A percentile compares a stretch with the other conserved stretches of the same genome.
Conservation (phyloP, 1,140 invertebrate genomes). For the Scaptomyza montana region DNA sequence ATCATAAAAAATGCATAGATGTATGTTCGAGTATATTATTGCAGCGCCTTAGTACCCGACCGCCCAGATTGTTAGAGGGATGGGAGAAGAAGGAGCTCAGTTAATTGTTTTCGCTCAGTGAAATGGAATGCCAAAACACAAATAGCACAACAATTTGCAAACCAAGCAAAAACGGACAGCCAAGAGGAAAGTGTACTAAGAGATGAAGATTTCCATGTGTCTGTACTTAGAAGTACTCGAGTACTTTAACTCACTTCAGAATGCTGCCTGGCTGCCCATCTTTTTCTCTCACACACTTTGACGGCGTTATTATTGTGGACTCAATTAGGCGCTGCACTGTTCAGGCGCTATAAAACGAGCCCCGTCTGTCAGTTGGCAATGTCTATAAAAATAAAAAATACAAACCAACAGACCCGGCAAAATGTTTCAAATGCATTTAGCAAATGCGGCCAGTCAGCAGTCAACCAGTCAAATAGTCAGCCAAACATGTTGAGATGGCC, state of each 20-base stretch:
- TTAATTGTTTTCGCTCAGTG: conserved; percentile 67
- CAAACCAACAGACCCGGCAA: conserved; percentile 23
- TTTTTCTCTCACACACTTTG: conserved; percentile 21
- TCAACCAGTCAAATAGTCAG: conserved; percentile 1
- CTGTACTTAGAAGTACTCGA: too few species aligned
- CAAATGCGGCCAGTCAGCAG: conserved; percentile 16
- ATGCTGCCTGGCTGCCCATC: conserved; percentile 2
- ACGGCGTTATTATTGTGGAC: conserved; percentile 70
- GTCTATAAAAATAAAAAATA: conserved; percentile 61
- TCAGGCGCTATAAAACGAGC: conserved; percentile 36
- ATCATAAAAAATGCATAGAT: conserved; percentile 60
- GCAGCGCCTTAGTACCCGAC: conserved; percentile 28
- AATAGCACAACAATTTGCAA: conserved; percentile 77
- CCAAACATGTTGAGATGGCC: conserved; percentile 31
- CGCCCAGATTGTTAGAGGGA: conserved; percentile 15
- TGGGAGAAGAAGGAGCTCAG: conserved; percentile 24
- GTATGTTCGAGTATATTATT: neutral
- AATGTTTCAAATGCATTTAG: conserved; percentile 34
- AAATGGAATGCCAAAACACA: conserved; percentile 78
- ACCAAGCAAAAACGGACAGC: conserved; percentile 55
- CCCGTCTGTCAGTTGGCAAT: conserved; percentile 60
- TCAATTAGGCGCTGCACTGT: conserved; percentile 58
- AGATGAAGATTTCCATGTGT: conserved; percentile 54
- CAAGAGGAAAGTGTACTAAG: neutral
- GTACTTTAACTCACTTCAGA: conserved; percentile 20